Evolutionary conservation across 2,797 vertebrate species (phyloP).

Genomic region (Acanthiza pusilla): DNA sequence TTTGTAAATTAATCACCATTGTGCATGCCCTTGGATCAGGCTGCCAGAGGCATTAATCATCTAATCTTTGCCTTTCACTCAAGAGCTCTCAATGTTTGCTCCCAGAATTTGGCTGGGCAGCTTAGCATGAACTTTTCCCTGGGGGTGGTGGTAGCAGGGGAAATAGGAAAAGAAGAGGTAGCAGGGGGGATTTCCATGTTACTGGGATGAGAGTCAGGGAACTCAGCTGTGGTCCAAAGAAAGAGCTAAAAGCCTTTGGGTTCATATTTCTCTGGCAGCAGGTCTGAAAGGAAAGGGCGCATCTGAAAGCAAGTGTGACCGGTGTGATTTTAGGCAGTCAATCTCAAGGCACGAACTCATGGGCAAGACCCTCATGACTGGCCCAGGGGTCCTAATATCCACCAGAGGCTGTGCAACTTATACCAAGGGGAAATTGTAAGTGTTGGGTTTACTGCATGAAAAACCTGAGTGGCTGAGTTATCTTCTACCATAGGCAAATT

Average conservation of each 20-base stretch:
- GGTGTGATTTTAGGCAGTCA: neutral
- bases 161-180: neutral
- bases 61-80: conserved; percentile 62
- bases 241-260: neutral
- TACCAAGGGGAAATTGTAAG: neutral
- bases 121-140: neutral
- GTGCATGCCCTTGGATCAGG: conserved; percentile 56
- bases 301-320: neutral
- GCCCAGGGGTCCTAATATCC: neutral
- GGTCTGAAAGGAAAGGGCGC: neutral
- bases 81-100: conserved; percentile 7
- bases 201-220: neutral
- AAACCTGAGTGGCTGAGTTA: neutral
- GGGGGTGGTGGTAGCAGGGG: neutral
- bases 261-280: neutral
- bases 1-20: conserved; percentile 71
- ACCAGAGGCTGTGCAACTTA: neutral
- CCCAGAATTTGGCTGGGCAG: conserved; percentile 24
- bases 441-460: neutral
- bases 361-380: neutral
- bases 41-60: conserved; percentile 66
- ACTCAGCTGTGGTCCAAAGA: neutral
- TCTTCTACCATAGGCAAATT: neutral
- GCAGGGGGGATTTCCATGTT: neutral
- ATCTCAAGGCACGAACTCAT: fast-evolving